Evolutionary conservation across 2,888 invertebrate species (phyloP).

Genomic region (Platycheirus albimanus): DNA sequence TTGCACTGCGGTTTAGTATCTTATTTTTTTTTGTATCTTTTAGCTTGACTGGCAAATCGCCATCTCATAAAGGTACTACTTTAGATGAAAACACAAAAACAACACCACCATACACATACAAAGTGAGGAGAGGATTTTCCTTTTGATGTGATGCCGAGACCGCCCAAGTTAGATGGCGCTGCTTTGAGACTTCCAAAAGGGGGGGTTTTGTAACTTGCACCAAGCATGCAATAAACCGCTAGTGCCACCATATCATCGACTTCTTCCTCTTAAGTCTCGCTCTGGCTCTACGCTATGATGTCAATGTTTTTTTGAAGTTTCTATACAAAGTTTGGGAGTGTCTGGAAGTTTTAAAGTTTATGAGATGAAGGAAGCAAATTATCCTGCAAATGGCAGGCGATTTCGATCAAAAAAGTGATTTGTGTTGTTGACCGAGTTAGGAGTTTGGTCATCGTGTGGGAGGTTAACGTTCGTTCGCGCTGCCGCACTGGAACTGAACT

Average conservation of each 20-base stretch:
- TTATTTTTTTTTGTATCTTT: slow-evolving; percentile 5
- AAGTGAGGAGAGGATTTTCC: slow-evolving; percentile 23
- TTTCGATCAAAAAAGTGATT: slow-evolving; percentile 54
- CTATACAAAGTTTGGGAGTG: slow-evolving; percentile 55
- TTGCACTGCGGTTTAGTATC: slow-evolving; percentile 35
- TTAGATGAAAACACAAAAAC: slow-evolving; percentile 61
- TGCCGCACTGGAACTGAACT: too few species aligned
- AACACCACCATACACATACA: slow-evolving; percentile 2
- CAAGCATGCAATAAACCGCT: slow-evolving; percentile 68
- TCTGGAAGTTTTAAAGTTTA: slow-evolving; percentile 43
- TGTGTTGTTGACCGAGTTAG: slow-evolving; percentile 53
- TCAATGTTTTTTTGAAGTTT: slow-evolving; percentile 48
- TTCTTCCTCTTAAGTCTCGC: slow-evolving; percentile 15
- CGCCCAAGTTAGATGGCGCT: slow-evolving; percentile 66
- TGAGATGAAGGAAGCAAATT: slow-evolving; percentile 54
- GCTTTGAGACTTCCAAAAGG: slow-evolving; percentile 2
- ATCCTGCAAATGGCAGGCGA: slow-evolving; percentile 45
- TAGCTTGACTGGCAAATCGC: slow-evolving; percentile 61
- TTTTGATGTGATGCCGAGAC: slow-evolving; percentile 73
- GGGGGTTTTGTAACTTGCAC: slow-evolving; percentile 39
- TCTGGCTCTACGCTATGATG: slow-evolving; percentile 27
- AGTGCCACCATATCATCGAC: slow-evolving; percentile 41
- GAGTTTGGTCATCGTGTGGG: slow-evolving; percentile 58
- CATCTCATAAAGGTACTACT: slow-evolving; percentile 72
- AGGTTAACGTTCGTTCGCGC: neutral